Evolutionary conservation across 1,140 invertebrate species (phyloP).

Genomic region (Orussus abietinus): DNA sequence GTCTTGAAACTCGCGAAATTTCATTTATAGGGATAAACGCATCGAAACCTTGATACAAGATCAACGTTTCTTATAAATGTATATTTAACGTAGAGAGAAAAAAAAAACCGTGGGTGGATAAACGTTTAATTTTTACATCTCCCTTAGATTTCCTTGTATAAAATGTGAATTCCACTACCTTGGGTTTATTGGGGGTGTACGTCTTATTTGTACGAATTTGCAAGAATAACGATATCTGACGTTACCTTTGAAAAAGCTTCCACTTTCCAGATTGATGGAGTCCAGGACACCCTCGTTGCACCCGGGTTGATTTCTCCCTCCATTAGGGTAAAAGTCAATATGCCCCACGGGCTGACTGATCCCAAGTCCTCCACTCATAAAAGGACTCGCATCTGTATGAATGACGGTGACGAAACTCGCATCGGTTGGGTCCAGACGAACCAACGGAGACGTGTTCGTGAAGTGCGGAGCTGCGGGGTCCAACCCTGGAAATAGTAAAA

Average conservation of each 20-base stretch:
- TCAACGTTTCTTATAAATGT: too few species aligned
- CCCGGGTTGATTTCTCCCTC: slow-evolving; percentile 80
- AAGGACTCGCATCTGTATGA: slow-evolving; percentile 80
- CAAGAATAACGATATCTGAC: not conserved
- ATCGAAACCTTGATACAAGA: too few species aligned
- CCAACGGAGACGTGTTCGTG: slow-evolving; percentile 73
- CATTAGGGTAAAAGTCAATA: slow-evolving; percentile 88
- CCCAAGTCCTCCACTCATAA: slow-evolving; percentile 77
- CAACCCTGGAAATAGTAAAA: slow-evolving; percentile 69
- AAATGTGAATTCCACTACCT: too few species aligned
- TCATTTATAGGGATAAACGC: too few species aligned
- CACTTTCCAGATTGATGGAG: slow-evolving; percentile 63
- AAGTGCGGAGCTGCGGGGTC: slow-evolving; percentile 94
- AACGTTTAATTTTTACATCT: too few species aligned
- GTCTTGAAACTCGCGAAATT: too few species aligned
- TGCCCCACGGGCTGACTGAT: slow-evolving; percentile 78
- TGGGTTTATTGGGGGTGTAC: too few species aligned
- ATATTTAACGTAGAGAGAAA: too few species aligned
- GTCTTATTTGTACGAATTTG: not conserved
- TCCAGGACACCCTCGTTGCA: slow-evolving; percentile 70
- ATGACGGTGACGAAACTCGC: slow-evolving; percentile 83
- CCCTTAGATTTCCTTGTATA: too few species aligned
- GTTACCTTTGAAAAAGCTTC: slow-evolving; percentile 60
- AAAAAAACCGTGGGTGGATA: too few species aligned
- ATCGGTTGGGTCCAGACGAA: slow-evolving; percentile 80